Conservation (phyloP, 23 tunicate genomes). For the Trididemnum clinides region DNA sequence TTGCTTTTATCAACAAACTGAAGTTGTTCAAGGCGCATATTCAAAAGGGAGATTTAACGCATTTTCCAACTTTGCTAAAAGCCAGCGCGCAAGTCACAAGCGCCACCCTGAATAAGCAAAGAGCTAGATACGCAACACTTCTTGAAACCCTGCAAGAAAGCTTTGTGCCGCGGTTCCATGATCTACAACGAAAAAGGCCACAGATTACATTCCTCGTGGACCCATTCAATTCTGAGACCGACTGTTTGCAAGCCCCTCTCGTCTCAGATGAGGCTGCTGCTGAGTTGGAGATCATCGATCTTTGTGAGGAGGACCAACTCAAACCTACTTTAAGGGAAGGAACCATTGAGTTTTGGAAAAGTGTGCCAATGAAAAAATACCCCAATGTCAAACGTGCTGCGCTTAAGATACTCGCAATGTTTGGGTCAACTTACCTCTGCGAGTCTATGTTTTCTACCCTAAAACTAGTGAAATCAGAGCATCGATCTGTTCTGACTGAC, state of each 20-base stretch:
- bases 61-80: slow-evolving; percentile 41
- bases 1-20: slow-evolving; percentile 48
- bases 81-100: slow-evolving; percentile 46
- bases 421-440: slow-evolving; percentile 54
- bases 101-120: slow-evolving; percentile 49
- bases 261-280: slow-evolving; percentile 50
- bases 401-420: slow-evolving; percentile 35
- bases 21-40: slow-evolving; percentile 64
- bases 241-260: slow-evolving; percentile 41
- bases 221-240: slow-evolving; percentile 46
- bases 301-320: slow-evolving; percentile 57
- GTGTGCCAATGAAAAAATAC: slow-evolving; percentile 46
- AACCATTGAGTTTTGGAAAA: slow-evolving; percentile 41
- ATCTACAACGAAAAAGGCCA: slow-evolving; percentile 52
- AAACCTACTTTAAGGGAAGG: slow-evolving; percentile 51
- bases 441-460: slow-evolving; percentile 28
- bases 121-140: slow-evolving; percentile 46
- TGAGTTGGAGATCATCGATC: slow-evolving; percentile 53
- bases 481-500: slow-evolving; percentile 30
- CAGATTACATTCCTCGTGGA: slow-evolving; percentile 47
- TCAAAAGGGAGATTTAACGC: slow-evolving; percentile 41
- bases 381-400: slow-evolving; percentile 56
- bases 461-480: slow-evolving; percentile 12
- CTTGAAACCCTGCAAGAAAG: slow-evolving; percentile 51
- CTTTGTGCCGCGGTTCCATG: slow-evolving; percentile 51